Evolutionary conservation across 2,113 vertebrate genomes (phyloP), one percentile per base, ranked within the genome.

Genomic region (Gymnorhina tibicen): DNA sequence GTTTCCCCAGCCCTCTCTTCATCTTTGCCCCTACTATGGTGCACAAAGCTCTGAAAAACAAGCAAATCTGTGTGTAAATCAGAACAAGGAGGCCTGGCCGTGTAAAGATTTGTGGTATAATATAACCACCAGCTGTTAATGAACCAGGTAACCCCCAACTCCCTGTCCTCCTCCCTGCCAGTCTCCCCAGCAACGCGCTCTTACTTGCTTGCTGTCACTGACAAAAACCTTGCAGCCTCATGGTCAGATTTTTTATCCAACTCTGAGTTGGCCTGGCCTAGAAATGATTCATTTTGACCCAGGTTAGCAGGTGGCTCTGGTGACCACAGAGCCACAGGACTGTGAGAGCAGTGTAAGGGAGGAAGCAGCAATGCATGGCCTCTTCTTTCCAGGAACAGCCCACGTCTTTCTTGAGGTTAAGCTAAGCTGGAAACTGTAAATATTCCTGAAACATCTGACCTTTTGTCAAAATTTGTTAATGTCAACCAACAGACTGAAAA

Each of bases 151-250:
- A 89, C 20, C 18, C 50, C 59, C 72, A 62, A 1, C 4, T 60
- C 59, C 27, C 59, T 15, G 16, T 46, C 56, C 28, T 52, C 9
- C 39, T 91, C 32, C 26, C 42, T 58, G 52, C 15, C 42, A 70
- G 13, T 18, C 18, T 67, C 21, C 41, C 20, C 33, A 49, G 4
- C 14, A 74, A 22, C 10, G 50, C 0, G 0, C 19, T 44, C 23
- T 13, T 17, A 6, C 19, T 53, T 41, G 13, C 47, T 59, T 89
- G 15, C 7, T 32, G 33, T 14, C 28, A 46, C 22, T 24, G 27
- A 39, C 42, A 87, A 46, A 16, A 69, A 35, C 7, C 10, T 72
- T 27, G 49, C 7, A 18, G 42, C 44, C 5, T 1, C 2, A 1
- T 10, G 7, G 7, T 37, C 6, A 6, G 9, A 5, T 81, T 47